Evolutionary conservation across 2,113 vertebrate species (phyloP), one percentile per base, ranked within the genome.

Genomic region (Plecotus auritus): DNA sequence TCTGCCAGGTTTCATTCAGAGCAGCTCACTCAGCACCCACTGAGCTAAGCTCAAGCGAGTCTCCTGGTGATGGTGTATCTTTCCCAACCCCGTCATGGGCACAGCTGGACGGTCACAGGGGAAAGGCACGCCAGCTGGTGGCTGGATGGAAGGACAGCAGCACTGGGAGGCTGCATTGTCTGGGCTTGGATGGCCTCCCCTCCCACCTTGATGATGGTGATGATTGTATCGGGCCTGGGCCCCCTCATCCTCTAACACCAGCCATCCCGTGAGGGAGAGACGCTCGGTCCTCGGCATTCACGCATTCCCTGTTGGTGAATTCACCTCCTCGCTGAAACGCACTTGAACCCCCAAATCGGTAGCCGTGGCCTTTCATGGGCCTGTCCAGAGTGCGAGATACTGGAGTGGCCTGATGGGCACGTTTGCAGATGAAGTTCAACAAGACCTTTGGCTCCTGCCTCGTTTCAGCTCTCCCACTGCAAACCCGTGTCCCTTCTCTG

Each of bases 401-500:
- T 3, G 2, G 7, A 3, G 26, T 32, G 17, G 0, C 35, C 26
- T 1, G 13, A 28, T 0, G 0, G 0, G 0, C 61, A 1, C 0
- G 0, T 66, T 12, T 37, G 64, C 32, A 14, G 42, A 76, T 3
- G 22, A n/a, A 18, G 37, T 4, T 3, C 0, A 4, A 7, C 23
- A 2, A 0, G 59, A 32, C 4, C 2, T 59, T 11, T 3, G 1
- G 4, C 5, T 32, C 7, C 66, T 42, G 28, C 35, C 67, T 37
- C 18, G 3, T 11, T 20, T 20, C 64, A 20, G 11, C 17, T 16
- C 42, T 81, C 16, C 4, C 35, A 0, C 35, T 84, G 2, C 16
- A 1, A 26, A 77, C 1, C 1, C 0, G 30, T 5, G 0, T 91
- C 61, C 28, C 73, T 40, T 30, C 5, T 2, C 0, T 22, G 66